A percentile compares a stretch with the other conserved stretches of the same genome.
Evolutionary conservation across 2,113 vertebrate genomes (phyloP).

Genomic region (Panthera uncia): DNA sequence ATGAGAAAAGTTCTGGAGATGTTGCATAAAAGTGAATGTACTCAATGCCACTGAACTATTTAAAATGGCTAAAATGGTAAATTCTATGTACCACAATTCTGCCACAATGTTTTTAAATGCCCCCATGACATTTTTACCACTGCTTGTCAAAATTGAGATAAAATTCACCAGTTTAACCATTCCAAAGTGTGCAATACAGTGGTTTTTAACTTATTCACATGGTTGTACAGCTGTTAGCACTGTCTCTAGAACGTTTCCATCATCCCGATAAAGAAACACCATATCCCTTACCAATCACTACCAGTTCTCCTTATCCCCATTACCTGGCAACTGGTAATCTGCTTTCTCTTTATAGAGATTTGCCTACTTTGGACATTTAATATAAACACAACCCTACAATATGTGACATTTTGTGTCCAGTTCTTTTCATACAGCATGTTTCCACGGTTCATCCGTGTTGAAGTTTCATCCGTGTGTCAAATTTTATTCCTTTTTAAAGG

Average conservation of each 20-base stretch:
- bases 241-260: background rate
- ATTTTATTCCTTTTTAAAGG: background rate
- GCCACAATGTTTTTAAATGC: background rate
- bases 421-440: background rate
- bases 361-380: background rate
- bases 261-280: background rate
- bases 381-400: background rate
- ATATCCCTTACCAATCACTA: background rate
- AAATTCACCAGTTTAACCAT: background rate
- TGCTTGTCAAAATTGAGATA: background rate
- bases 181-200: background rate
- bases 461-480: background rate
- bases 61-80: background rate
- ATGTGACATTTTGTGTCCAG: background rate
- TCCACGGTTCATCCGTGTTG: background rate
- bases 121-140: background rate
- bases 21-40: background rate
- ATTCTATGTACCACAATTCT: background rate
- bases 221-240: background rate
- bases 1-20: background rate
- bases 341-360: background rate
- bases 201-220: background rate
- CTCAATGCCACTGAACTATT: background rate
- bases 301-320: background rate
- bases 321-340: background rate